phyloP scores from a whole-genome alignment of 2,888 invertebrate genomes.

The Machimus atricapillus region DNA sequence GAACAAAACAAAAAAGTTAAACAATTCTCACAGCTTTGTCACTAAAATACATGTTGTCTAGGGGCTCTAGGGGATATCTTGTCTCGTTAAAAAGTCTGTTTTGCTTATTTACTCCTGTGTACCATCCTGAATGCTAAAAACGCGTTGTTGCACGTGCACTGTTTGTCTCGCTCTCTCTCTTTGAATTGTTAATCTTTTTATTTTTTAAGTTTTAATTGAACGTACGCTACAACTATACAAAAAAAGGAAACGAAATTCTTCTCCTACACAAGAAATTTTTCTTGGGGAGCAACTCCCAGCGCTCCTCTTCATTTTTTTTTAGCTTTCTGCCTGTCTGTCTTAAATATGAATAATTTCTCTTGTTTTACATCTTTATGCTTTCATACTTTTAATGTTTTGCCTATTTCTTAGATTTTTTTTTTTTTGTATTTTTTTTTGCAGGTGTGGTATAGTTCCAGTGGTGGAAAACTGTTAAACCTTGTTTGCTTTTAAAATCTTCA shows the following conservation, averaged over 20 bases:
- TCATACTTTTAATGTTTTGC: background rate
- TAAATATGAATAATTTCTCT: background rate
- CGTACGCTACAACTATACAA: background rate
- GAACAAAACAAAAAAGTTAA: constrained; percentile 35
- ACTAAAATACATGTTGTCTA: constrained; percentile 7
- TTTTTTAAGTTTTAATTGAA: background rate
- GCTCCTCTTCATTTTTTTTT: background rate
- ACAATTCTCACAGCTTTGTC: constrained; percentile 38
- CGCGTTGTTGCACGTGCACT: background rate
- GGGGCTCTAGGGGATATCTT: background rate
- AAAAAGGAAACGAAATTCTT: background rate
- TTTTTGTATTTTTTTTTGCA: background rate
- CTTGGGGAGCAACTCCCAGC: background rate
- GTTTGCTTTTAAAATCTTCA: constrained; percentile 19
- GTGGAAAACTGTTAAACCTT: background rate
- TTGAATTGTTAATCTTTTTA: background rate
- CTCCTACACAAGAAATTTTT: background rate
- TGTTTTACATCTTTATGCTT: constrained; percentile 1
- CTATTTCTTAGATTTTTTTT: background rate
- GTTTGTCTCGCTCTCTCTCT: background rate
- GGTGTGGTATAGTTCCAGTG: background rate
- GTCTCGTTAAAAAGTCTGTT: background rate
- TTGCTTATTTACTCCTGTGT: background rate
- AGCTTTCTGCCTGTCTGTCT: background rate
- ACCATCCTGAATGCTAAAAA: background rate